Evolutionary conservation across 2,797 vertebrate species (phyloP), one percentile per base, ranked within the genome.

Genomic region (Tinamus major): DNA sequence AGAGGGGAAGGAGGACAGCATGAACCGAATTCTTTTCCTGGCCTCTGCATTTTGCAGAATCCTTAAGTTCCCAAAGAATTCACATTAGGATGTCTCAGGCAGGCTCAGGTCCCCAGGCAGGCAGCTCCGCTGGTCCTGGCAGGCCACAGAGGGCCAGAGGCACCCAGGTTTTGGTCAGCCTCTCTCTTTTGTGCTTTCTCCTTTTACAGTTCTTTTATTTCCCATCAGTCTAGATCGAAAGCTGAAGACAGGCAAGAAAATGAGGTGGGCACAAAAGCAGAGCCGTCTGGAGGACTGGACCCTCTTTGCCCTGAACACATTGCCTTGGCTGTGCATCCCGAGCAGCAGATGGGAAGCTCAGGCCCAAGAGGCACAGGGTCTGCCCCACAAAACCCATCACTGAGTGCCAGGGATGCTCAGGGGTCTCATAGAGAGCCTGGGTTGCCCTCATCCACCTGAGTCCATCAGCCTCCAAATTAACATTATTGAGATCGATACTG

Each of bases 1-100:
- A 89, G 89, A 92, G 92, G 95, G 85, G 44, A 94, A 95, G 83
- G 51, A 82, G 37, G 71, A 94, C 55, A 89, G 61, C 55, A 68
- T 55, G 59, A 90, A 78, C 61, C 3, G 6, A 78, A 91, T 92
- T 79, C 69, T 93, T 91, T 64, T 42, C 59, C 84, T 37, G 61
- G 35, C n/a, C 96, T 94, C 68, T 87, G 95, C 33, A 1, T 89
- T 96, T 95, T 85, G 90, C 44, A 67, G 74, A 78, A 78, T 82
- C 84, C 94, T 67, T 46, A 49, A 72, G 88, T 74, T 85, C 39
- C 61, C 26, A 79, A 68, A 61, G 67, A 76, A 85, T 63, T 56
- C 69, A n/a, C 62, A 51, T 62, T 61, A 81, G 64, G 76, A 96
- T 92, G 33, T 62, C 76, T 80, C 59, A 70, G 35, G 10, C 29